Evolutionary conservation across 2,113 vertebrate genomes (phyloP).

Genomic region (Orientallactaga bullata): DNA sequence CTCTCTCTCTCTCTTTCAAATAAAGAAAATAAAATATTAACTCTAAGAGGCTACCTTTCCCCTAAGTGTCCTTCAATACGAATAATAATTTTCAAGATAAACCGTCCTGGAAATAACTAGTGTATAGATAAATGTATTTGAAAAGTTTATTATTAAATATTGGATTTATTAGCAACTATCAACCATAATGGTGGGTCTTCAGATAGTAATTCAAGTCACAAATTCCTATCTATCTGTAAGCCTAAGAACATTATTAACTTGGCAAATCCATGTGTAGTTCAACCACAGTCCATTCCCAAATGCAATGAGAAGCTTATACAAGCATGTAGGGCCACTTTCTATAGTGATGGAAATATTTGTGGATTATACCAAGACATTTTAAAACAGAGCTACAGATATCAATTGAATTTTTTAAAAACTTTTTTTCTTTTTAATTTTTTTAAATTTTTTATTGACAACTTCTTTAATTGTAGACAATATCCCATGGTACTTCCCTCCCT

Average conservation of each 20-base stretch:
- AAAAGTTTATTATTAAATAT: neutral
- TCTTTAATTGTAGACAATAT: too few species aligned
- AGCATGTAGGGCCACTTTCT: neutral
- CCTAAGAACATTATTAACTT: neutral
- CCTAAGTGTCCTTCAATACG: neutral
- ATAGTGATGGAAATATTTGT: neutral
- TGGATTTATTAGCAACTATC: neutral
- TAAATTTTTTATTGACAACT: too few species aligned
- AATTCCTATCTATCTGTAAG: conserved; percentile 7
- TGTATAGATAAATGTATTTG: neutral
- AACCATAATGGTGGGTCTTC: neutral
- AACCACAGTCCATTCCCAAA: neutral
- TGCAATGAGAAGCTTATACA: neutral
- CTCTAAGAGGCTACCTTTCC: too few species aligned
- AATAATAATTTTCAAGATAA: conserved; percentile 5
- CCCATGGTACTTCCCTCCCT: too few species aligned
- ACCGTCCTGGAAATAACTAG: neutral
- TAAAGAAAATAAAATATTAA: conserved; percentile 20
- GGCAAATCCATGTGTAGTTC: neutral
- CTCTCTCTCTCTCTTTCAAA: too few species aligned
- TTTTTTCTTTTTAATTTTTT: too few species aligned
- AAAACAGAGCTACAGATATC: neutral
- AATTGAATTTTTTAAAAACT: neutral
- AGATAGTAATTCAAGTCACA: neutral
- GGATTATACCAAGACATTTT: neutral